Percentiles rank a stretch among this genome's conserved stretches.
Evolutionary conservation across 2,113 vertebrate genomes (phyloP).

Genomic region (Dendrocopos noguchii): DNA sequence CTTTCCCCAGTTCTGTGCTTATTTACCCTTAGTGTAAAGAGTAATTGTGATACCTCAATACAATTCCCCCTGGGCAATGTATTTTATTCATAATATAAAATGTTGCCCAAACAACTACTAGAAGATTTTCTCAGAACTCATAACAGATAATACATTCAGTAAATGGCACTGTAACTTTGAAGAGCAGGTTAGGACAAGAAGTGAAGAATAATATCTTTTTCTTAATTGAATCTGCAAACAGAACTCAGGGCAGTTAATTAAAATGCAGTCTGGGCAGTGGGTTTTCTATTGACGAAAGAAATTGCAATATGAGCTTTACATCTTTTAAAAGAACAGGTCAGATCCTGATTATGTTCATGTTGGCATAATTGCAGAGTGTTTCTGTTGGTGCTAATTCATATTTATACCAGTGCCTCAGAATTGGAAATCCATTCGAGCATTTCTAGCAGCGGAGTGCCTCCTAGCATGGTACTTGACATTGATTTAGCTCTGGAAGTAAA

Average conservation of each 20-base stretch:
- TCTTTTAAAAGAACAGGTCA: constrained; percentile 29
- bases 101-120: neutral
- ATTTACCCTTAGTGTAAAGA: neutral
- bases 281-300: constrained; percentile 40
- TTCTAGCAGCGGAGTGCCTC: neutral
- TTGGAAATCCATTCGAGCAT: constrained; percentile 5
- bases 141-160: neutral
- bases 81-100: neutral
- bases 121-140: neutral
- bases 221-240: constrained; percentile 29
- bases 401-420: neutral
- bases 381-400: constrained; percentile 18
- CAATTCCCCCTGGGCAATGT: fast-evolving
- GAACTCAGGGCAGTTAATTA: neutral
- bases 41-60: neutral
- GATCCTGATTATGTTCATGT: neutral
- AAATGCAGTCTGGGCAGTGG: neutral
- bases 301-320: neutral
- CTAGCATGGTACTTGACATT: neutral
- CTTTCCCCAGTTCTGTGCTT: neutral
- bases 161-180: neutral
- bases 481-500: neutral
- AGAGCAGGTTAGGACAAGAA: constrained; percentile 1
- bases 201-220: neutral
- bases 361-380: neutral